A percentile compares a stretch with the other conserved stretches of the same genome.
phyloP scores from a whole-genome alignment of 2,888 invertebrate species.

The Microchrysa polita region DNA sequence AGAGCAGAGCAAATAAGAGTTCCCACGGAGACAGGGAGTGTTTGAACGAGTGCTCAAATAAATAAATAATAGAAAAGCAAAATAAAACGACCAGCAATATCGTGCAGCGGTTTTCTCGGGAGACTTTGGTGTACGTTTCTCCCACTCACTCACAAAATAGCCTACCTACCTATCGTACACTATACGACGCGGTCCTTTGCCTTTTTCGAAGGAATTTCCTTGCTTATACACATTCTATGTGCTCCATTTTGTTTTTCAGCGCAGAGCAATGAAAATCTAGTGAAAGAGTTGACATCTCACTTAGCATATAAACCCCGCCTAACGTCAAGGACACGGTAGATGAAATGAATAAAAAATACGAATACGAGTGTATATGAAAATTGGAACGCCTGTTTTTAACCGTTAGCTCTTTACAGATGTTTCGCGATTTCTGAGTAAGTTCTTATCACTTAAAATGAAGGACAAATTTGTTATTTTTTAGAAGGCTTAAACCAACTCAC shows the following conservation, averaged over 20 bases:
- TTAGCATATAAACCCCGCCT: constrained; percentile 39
- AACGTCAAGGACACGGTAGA: constrained; percentile 33
- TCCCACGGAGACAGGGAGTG: neutral
- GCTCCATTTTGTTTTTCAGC: constrained; percentile 40
- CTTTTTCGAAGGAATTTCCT: neutral
- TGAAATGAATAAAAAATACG: neutral
- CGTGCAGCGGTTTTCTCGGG: neutral
- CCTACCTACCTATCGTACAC: neutral
- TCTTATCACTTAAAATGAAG: neutral
- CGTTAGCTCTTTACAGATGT: constrained; percentile 18
- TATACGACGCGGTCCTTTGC: neutral
- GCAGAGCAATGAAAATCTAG: constrained; percentile 43
- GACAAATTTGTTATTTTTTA: neutral
- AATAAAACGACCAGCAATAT: constrained; percentile 28
- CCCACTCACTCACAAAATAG: neutral
- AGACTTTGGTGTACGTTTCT: neutral
- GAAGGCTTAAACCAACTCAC: constrained; percentile 18
- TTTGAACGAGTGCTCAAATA: constrained; percentile 12
- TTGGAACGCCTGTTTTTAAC: constrained; percentile 35
- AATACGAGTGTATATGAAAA: constrained; percentile 4
- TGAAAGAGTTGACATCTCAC: constrained; percentile 43
- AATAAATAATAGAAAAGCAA: constrained; percentile 44
- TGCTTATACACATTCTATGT: neutral
- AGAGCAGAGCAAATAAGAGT: constrained; percentile 7
- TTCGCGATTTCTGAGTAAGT: constrained; percentile 10